phyloP scores from a whole-genome alignment of 2,888 invertebrate species.

The Spatulosminthurus flaviceps region DNA sequence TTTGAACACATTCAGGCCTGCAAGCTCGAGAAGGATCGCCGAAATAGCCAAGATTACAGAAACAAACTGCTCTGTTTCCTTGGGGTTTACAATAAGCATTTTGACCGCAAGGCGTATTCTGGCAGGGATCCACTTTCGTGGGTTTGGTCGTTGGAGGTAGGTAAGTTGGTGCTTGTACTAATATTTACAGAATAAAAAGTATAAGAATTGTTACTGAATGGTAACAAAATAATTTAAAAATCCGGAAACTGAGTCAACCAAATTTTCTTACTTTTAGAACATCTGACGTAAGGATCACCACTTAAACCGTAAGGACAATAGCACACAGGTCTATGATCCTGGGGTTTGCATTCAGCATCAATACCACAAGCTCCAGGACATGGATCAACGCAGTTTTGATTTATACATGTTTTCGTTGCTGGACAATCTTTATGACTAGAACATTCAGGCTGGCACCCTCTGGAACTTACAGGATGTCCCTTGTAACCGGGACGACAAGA shows the following conservation, averaged over 20 bases:
- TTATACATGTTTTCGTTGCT: constrained; percentile 74
- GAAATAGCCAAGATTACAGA: constrained; percentile 72
- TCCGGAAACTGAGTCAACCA: neutral
- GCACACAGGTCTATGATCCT: constrained; percentile 72
- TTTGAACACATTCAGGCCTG: constrained; percentile 77
- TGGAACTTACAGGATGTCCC: constrained; percentile 75
- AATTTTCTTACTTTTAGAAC: constrained; percentile 60
- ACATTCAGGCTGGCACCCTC: constrained; percentile 75
- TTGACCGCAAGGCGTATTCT: constrained; percentile 80
- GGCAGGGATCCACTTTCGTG: constrained; percentile 70
- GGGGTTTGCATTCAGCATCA: constrained; percentile 72
- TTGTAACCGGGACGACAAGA: constrained; percentile 79
- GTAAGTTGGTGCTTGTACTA: neutral
- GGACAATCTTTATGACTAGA: constrained; percentile 84
- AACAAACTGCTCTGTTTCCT: constrained; percentile 87
- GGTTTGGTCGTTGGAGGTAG: constrained; percentile 21
- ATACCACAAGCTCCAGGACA: constrained; percentile 72
- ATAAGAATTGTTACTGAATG: neutral
- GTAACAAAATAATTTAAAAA: neutral
- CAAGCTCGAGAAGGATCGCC: constrained; percentile 73
- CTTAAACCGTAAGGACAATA: constrained; percentile 78
- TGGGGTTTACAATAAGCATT: constrained; percentile 80
- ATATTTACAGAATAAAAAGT: too few relatives aligned
- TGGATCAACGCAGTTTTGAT: constrained; percentile 63
- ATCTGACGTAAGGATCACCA: constrained; percentile 78